Percentiles rank a stretch among this genome's conserved stretches.
phyloP scores from a whole-genome alignment of 1,140 invertebrate genomes.

The Dreissena polymorpha region DNA sequence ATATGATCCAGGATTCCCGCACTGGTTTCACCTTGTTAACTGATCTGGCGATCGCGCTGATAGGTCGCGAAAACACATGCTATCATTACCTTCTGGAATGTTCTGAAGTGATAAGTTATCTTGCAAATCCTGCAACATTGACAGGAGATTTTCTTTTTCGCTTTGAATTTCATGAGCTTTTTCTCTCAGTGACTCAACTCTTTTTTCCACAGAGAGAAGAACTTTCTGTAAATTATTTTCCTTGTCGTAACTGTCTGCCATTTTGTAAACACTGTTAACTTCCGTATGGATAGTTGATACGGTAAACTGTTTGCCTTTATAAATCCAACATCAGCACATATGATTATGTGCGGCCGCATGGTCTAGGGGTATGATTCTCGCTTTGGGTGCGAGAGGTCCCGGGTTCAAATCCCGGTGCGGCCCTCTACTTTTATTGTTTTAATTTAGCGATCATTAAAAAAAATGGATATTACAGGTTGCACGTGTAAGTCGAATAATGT shows the following conservation, averaged over 20 bases:
- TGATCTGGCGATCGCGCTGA: not conserved
- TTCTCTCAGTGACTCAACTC: conserved; percentile 59
- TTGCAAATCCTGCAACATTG: conserved; percentile 59
- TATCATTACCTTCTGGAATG: conserved; percentile 50
- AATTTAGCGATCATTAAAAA: too few relatives aligned
- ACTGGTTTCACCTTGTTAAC: too few relatives aligned
- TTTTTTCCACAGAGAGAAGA: conserved; percentile 45
- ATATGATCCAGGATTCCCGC: too few relatives aligned
- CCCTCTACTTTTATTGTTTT: not conserved
- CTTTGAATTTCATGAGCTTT: conserved; percentile 51
- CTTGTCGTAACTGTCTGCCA: too few relatives aligned
- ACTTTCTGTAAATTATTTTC: not conserved
- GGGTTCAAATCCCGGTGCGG: conserved; percentile 26
- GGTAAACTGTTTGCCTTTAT: not conserved
- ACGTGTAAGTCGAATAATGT: too few relatives aligned
- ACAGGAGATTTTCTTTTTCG: conserved; percentile 55
- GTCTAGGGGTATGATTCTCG: conserved; percentile 35
- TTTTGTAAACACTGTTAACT: not conserved
- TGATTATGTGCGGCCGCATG: conserved; percentile 3
- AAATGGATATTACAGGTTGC: too few relatives aligned
- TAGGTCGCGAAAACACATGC: conserved; percentile 10
- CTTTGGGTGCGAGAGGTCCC: conserved; percentile 46
- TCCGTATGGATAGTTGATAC: not conserved
- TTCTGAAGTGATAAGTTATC: conserved; percentile 41
- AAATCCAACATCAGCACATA: not conserved